Percentiles rank a stretch among this genome's conserved stretches.
Conservation (phyloP, 2,888 invertebrate genomes). For the Apoderus coryli region DNA sequence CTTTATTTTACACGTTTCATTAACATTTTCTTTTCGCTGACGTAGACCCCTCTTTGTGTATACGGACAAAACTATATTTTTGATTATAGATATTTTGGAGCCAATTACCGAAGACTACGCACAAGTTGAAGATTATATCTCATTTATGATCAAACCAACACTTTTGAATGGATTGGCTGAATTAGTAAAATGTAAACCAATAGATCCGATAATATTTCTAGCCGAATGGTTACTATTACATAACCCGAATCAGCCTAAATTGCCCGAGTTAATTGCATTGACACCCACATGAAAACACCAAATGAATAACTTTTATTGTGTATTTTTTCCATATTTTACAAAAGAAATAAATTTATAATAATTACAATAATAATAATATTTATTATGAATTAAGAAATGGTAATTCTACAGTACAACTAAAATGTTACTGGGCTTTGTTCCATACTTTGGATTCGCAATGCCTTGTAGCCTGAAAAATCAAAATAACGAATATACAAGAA, state of each 20-base stretch:
- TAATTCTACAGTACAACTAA: no score
- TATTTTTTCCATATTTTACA: no score
- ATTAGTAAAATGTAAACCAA: slow-evolving; percentile 54
- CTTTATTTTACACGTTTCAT: slow-evolving; percentile 1
- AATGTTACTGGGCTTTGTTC: no score
- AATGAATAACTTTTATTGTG: slow-evolving; percentile 1
- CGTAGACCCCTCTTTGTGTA: no score
- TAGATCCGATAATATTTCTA: slow-evolving; percentile 63
- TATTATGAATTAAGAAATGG: no score
- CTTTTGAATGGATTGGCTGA: slow-evolving; percentile 47
- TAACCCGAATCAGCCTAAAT: slow-evolving; percentile 58
- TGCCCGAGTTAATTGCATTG: slow-evolving; percentile 26
- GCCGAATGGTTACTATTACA: slow-evolving; percentile 60
- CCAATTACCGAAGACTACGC: slow-evolving; percentile 48
- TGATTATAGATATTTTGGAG: slow-evolving; percentile 53
- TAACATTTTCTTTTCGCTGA: slow-evolving; percentile 15
- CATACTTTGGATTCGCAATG: no score
- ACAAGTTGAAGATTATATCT: slow-evolving; percentile 52
- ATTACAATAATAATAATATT: no score
- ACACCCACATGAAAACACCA: slow-evolving; percentile 29
- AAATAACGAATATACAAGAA: no score
- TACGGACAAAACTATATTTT: no score
- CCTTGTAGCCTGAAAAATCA: no score
- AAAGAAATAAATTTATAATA: no score
- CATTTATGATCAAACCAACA: slow-evolving; percentile 48